Percentiles rank a stretch among this genome's conserved stretches.
Conservation (phyloP, 2,888 invertebrate species). For the Calephelis perditalis region DNA sequence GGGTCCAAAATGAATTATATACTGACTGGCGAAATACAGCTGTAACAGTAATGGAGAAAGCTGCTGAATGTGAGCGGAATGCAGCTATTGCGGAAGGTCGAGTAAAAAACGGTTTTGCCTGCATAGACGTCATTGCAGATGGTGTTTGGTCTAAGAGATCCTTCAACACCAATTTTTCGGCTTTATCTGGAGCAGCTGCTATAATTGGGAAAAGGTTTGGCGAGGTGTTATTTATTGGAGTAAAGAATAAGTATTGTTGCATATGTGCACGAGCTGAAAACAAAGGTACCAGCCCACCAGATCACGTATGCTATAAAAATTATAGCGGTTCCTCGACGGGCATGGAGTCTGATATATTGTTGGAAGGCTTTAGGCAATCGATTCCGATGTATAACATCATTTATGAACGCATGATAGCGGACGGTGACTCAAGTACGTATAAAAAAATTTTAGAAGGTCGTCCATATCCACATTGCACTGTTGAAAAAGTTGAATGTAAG, state of each 20-base stretch:
- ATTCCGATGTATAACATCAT: too few relatives aligned
- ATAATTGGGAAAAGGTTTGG: slow-evolving; percentile 27
- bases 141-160: slow-evolving; percentile 29
- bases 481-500: slow-evolving; percentile 32
- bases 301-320: slow-evolving; percentile 30
- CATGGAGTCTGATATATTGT: slow-evolving; percentile 30
- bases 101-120: slow-evolving; percentile 21
- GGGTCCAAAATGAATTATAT: not conserved
- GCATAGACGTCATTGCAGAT: slow-evolving; percentile 28
- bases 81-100: slow-evolving; percentile 20
- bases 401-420: slow-evolving; percentile 28
- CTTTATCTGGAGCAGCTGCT: slow-evolving; percentile 30
- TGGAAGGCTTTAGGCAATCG: too few relatives aligned
- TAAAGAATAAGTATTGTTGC: slow-evolving; percentile 30
- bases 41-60: slow-evolving; percentile 18
- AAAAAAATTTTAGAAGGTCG: slow-evolving; percentile 24
- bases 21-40: slow-evolving; percentile 16
- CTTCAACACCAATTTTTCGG: slow-evolving; percentile 28
- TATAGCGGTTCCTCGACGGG: slow-evolving; percentile 27
- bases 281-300: slow-evolving; percentile 12
- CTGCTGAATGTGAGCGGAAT: slow-evolving; percentile 25
- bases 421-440: slow-evolving; percentile 30
- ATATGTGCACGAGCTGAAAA: slow-evolving; percentile 28
- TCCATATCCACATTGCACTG: slow-evolving; percentile 25
- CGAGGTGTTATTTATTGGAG: slow-evolving; percentile 24